Percentiles rank a stretch among this genome's conserved stretches.
phyloP scores from a whole-genome alignment of 2,797 vertebrate species.

The Pitangus sulphuratus region DNA sequence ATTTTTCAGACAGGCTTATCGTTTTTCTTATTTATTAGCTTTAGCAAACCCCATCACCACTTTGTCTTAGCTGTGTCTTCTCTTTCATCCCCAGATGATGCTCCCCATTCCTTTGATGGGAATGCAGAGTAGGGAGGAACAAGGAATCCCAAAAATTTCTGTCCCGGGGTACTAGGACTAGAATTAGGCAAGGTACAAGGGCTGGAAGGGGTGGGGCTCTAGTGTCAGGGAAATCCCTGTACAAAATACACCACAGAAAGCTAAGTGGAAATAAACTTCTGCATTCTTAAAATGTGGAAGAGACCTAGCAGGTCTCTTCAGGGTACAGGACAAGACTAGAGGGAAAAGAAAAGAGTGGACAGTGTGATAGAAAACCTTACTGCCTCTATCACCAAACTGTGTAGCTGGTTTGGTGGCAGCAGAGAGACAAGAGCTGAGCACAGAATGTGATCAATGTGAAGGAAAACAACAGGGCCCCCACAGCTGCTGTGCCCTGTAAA shows the following conservation, averaged over 20 bases:
- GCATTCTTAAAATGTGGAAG: neutral
- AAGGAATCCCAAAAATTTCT: neutral
- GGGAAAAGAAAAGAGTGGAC: neutral
- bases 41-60: neutral
- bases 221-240: neutral
- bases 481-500: conserved; percentile 57
- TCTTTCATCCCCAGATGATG: neutral
- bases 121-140: neutral
- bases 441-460: conserved; percentile 37
- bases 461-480: conserved; percentile 46
- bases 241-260: neutral
- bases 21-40: neutral
- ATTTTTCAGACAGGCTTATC: neutral
- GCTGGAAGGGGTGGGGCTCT: neutral
- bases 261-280: neutral
- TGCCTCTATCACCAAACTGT: neutral
- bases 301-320: neutral
- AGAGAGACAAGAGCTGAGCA: neutral
- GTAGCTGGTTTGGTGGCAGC: neutral
- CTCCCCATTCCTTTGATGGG: neutral
- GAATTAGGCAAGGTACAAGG: neutral
- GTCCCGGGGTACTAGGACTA: neutral
- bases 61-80: neutral
- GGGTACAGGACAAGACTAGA: neutral
- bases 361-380: neutral